Conservation (phyloP, 2,113 vertebrate species). For the Albula goreensis region DNA sequence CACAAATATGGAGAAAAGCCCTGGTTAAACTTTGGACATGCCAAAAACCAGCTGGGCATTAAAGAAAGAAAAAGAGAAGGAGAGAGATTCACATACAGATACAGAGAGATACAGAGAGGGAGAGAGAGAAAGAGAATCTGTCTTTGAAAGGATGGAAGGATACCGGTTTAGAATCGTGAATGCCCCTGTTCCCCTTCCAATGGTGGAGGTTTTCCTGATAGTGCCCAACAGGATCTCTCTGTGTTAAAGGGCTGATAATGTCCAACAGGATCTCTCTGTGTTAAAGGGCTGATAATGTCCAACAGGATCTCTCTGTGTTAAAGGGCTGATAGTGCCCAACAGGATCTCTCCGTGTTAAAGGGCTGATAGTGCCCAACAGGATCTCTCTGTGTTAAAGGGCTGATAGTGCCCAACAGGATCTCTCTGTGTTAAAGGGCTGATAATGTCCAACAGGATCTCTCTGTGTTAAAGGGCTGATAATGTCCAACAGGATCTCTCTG, state of each 20-base stretch:
- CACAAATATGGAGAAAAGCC: slow-evolving; percentile 18
- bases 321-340: too few species aligned
- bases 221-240: neutral
- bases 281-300: neutral
- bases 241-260: neutral
- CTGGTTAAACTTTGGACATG: slow-evolving; percentile 26
- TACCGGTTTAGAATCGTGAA: slow-evolving; percentile 13
- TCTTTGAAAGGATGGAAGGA: slow-evolving; percentile 11
- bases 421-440: too few species aligned
- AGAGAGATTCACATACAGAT: neutral
- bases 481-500: too few species aligned
- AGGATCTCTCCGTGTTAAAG: too few species aligned
- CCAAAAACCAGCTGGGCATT: slow-evolving; percentile 18
- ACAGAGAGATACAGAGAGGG: slow-evolving; percentile 10
- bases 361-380: too few species aligned
- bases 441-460: too few species aligned
- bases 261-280: neutral
- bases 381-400: too few species aligned
- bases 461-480: too few species aligned
- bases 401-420: too few species aligned
- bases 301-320: too few species aligned
- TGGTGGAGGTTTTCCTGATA: neutral
- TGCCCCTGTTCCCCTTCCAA: neutral
- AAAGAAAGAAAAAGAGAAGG: neutral
- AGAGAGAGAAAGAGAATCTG: too few species aligned